Evolutionary conservation across 2,113 vertebrate species (phyloP), one percentile per base, ranked within the genome.

Genomic region (Paramisgurnus dabryanus): DNA sequence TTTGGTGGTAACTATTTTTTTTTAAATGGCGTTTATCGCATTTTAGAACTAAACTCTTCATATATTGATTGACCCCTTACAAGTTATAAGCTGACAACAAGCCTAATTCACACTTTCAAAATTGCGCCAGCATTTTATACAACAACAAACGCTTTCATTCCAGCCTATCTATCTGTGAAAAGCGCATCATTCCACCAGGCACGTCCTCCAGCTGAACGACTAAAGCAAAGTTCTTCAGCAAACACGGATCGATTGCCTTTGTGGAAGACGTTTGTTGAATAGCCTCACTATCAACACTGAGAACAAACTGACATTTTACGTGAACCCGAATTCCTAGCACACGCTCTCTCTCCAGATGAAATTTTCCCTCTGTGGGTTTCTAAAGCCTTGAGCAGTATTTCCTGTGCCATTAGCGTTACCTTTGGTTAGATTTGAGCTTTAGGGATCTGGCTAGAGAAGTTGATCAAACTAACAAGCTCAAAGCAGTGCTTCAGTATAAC

Each of bases 61-160:
- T 34, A 34, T 34, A 34, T 53, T 18, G 17, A 66, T 53, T 49
- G 34, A 9, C n/a, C 7, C 17, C 60, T 22, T 39, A 55, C 43
- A 65, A 34, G 60, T 65, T 64, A 6, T 50, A 11, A 13, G 22
- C 22, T 53, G 40, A 53, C 45, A 45, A 13, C 61, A 18, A 53
- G 47, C 34, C 34, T 5, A 58, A 2, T 8, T 10, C n/a, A 55
- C 6, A 49, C 64, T 15, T 68, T 64, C 11, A 55, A 69, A 43
- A 39, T 78, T 71, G 78, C 73, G 80, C 70, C 57, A 84, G 86
- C 85, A 85, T 80, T 87, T 87, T 83, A 67, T 71, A 83, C 80
- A 83, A 72, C 78, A 83, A 84, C 76, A 86, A 69, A 69, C 40
- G 17, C 86, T 88, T 89, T 78, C 43, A 87, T 83, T 80, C 79